phyloP scores from a whole-genome alignment of 2,888 invertebrate genomes.

The Epirrita christyi region DNA sequence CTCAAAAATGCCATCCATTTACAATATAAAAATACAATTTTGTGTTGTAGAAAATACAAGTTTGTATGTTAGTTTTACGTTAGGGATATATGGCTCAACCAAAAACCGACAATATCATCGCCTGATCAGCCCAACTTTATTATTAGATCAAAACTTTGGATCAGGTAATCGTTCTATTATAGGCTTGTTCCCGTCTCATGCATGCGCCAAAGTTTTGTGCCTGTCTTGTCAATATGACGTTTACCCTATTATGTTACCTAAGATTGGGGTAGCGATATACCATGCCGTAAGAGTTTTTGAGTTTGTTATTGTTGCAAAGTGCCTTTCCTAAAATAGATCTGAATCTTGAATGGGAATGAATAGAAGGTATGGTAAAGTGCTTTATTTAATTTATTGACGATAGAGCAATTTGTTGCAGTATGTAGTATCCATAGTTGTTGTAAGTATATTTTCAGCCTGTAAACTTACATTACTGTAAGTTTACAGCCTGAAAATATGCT shows the following conservation, averaged over 20 bases:
- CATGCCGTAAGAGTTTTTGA: not conserved
- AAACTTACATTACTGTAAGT: too few relatives aligned
- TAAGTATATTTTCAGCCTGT: too few relatives aligned
- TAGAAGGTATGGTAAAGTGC: not conserved
- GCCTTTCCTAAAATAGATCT: not conserved
- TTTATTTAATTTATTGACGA: not conserved
- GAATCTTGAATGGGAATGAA: not conserved
- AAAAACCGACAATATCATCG: not conserved
- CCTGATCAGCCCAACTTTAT: slow-evolving; percentile 5
- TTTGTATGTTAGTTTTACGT: too few relatives aligned
- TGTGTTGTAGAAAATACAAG: too few relatives aligned
- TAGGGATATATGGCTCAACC: not conserved
- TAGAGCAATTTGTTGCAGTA: not conserved
- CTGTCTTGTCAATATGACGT: slow-evolving; percentile 20
- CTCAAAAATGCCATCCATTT: too few relatives aligned
- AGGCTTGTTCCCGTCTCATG: slow-evolving; percentile 19
- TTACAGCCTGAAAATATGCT: too few relatives aligned
- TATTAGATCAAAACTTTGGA: slow-evolving; percentile 7
- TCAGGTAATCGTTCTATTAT: not conserved
- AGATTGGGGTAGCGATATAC: slow-evolving; percentile 9
- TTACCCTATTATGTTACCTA: slow-evolving; percentile 29
- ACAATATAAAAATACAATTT: too few relatives aligned
- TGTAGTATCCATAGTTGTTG: too few relatives aligned
- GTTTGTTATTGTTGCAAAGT: slow-evolving; percentile 3
- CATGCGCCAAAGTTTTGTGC: slow-evolving; percentile 12